Percentiles rank a stretch among this genome's conserved stretches.
phyloP scores from a whole-genome alignment of 2,113 vertebrate species.

The Microcebus jonahi region DNA sequence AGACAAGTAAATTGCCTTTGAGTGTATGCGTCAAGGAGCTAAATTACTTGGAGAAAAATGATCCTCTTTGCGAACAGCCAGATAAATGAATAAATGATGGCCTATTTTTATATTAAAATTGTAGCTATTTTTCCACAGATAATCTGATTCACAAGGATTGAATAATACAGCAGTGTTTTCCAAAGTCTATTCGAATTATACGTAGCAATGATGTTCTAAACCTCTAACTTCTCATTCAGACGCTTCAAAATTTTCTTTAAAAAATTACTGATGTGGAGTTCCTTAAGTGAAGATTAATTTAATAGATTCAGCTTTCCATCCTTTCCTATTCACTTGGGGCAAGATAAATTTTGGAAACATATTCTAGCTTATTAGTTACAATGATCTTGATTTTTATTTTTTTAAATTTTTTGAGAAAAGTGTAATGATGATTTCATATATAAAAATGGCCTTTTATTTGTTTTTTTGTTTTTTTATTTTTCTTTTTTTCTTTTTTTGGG shows the following conservation, averaged over 20 bases:
- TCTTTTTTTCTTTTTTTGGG: too few species aligned
- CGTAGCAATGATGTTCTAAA: not conserved
- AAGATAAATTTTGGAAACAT: slow-evolving; percentile 16
- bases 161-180: slow-evolving; percentile 42
- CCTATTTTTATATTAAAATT: slow-evolving; percentile 51
- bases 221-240: slow-evolving; percentile 32
- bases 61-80: slow-evolving; percentile 50
- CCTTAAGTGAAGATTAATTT: not conserved
- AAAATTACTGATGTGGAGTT: not conserved
- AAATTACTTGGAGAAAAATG: slow-evolving; percentile 48
- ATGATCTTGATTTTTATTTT: slow-evolving; percentile 22
- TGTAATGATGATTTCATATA: not conserved
- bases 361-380: not conserved
- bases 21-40: slow-evolving; percentile 41
- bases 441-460: not conserved
- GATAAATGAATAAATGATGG: slow-evolving; percentile 41
- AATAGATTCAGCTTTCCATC: slow-evolving; percentile 37
- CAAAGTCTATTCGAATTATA: slow-evolving; percentile 48
- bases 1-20: slow-evolving; percentile 70
- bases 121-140: slow-evolving; percentile 58
- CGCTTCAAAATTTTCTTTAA: not conserved
- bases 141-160: slow-evolving; percentile 12
- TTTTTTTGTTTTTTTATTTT: too few species aligned
- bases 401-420: not conserved
- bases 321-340: slow-evolving; percentile 23